Conservation (phyloP, 2,888 invertebrate genomes). For the Suillia variegata region DNA sequence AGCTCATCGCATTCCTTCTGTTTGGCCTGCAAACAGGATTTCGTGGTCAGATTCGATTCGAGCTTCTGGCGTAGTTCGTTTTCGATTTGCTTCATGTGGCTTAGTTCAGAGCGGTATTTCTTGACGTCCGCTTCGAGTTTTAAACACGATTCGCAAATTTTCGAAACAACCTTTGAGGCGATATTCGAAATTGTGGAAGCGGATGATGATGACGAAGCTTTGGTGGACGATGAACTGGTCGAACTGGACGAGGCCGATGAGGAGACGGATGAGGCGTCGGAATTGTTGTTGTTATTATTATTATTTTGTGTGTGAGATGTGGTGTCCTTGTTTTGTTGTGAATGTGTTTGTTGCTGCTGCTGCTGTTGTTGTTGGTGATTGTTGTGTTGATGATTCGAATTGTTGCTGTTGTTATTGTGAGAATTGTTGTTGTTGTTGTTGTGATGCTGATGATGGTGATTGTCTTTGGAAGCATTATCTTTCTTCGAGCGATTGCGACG, state of each 20-base stretch:
- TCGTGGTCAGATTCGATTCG: slow-evolving; percentile 68
- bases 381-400: slow-evolving; percentile 28
- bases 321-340: slow-evolving; percentile 12
- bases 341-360: slow-evolving; percentile 25
- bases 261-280: slow-evolving; percentile 43
- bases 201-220: slow-evolving; percentile 50
- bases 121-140: slow-evolving; percentile 60
- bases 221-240: slow-evolving; percentile 37
- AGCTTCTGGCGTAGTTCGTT: slow-evolving; percentile 61
- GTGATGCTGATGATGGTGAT: slow-evolving; percentile 51
- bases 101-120: slow-evolving; percentile 58
- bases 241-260: slow-evolving; percentile 45
- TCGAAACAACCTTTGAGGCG: slow-evolving; percentile 59
- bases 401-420: slow-evolving; percentile 29
- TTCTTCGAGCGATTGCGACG: slow-evolving; percentile 60
- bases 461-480: slow-evolving; percentile 59
- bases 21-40: slow-evolving; percentile 79
- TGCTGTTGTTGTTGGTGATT: slow-evolving; percentile 30
- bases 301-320: slow-evolving; percentile 9
- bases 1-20: slow-evolving; percentile 80
- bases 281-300: slow-evolving; percentile 37
- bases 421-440: slow-evolving; percentile 39
- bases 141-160: slow-evolving; percentile 60
- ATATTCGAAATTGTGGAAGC: slow-evolving; percentile 54
- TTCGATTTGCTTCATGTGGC: slow-evolving; percentile 61